Conservation (phyloP, 2,888 invertebrate species). For the Plagiodera versicolora region DNA sequence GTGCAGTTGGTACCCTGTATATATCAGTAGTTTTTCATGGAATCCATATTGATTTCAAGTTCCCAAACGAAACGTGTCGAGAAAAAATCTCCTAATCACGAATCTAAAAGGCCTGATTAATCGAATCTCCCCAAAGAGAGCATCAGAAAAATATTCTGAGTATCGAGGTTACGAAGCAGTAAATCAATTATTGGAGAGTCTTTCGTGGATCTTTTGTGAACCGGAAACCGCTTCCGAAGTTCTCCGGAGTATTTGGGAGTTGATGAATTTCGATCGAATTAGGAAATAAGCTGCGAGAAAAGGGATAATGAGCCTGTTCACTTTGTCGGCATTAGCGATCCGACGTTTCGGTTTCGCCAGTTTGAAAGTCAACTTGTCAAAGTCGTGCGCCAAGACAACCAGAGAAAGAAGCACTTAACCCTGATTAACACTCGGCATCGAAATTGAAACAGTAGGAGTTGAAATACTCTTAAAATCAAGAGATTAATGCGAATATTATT, state of each 20-base stretch:
- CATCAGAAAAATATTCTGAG: not conserved
- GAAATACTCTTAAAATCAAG: too few species aligned
- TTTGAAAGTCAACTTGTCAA: not conserved
- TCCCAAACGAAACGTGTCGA: not conserved
- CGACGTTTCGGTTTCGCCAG: not conserved
- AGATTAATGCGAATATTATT: too few species aligned
- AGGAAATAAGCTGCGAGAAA: conserved; percentile 1
- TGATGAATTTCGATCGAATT: not conserved
- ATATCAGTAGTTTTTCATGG: too few species aligned
- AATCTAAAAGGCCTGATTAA: not conserved
- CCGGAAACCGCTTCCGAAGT: not conserved
- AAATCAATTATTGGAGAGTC: not conserved
- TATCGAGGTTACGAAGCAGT: not conserved
- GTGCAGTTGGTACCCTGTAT: too few species aligned
- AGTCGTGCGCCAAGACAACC: not conserved
- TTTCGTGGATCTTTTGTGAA: not conserved
- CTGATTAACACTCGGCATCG: not conserved
- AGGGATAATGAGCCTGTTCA: not conserved
- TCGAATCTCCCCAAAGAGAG: not conserved
- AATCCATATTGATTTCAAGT: not conserved
- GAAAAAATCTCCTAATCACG: not conserved
- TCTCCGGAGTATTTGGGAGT: not conserved
- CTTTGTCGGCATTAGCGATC: not conserved
- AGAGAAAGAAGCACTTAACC: not conserved
- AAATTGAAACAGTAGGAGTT: too few species aligned